phyloP scores from a whole-genome alignment of 2,888 invertebrate genomes.

The Rotaria macrura region DNA sequence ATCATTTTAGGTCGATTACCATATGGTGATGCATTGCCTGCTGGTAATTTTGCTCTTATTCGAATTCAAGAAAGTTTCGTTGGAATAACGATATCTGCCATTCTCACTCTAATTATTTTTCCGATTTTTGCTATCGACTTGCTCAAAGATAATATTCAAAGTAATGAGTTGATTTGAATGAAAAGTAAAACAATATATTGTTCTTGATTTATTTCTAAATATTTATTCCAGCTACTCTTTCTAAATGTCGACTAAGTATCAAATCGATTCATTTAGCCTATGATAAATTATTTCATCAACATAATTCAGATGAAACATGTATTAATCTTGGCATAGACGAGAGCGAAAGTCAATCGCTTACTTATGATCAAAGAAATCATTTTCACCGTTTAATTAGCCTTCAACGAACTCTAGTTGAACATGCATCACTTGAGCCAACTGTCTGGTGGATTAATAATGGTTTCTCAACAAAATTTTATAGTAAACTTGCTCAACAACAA shows the following conservation, averaged over 20 bases:
- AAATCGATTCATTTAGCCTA: neutral
- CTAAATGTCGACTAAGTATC: neutral
- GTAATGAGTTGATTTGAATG: neutral
- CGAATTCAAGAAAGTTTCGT: slow-evolving; percentile 3
- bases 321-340: neutral
- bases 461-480: neutral
- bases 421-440: neutral
- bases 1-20: neutral
- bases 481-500: neutral
- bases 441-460: neutral
- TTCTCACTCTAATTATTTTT: neutral
- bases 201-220: too few relatives aligned
- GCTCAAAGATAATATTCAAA: neutral
- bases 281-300: neutral
- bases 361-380: neutral
- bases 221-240: neutral
- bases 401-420: neutral
- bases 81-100: neutral
- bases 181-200: too few relatives aligned
- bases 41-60: neutral
- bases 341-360: neutral
- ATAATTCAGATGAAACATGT: neutral
- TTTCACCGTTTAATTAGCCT: neutral
- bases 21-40: neutral
- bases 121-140: neutral